phyloP scores from a whole-genome alignment of 1,140 invertebrate species.

The Aphis gossypii region DNA sequence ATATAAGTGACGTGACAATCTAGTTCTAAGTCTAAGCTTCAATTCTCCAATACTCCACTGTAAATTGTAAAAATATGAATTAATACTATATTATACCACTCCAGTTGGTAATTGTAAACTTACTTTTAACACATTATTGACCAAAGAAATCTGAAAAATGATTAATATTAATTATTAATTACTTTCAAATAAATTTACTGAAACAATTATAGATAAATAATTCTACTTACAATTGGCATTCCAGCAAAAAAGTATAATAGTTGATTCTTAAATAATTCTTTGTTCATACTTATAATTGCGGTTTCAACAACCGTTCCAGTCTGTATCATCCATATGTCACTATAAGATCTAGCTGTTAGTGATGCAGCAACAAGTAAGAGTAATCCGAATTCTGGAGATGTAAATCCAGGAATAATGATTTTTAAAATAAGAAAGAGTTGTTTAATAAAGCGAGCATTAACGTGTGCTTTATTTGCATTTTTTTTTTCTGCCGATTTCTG shows the following conservation, averaged over 20 bases:
- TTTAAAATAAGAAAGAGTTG: slow-evolving; percentile 79
- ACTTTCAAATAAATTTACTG: neutral
- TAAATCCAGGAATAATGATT: slow-evolving; percentile 83
- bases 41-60: slow-evolving; percentile 91
- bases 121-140: slow-evolving; percentile 90
- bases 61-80: slow-evolving; percentile 58
- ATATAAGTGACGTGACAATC: slow-evolving; percentile 86
- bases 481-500: slow-evolving; percentile 41
- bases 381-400: slow-evolving; percentile 79
- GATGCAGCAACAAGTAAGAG: slow-evolving; percentile 81
- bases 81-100: neutral
- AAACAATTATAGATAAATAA: neutral
- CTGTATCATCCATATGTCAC: slow-evolving; percentile 97
- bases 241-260: slow-evolving; percentile 80
- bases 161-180: slow-evolving; percentile 54
- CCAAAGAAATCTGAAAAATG: slow-evolving; percentile 78
- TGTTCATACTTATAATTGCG: slow-evolving; percentile 91
- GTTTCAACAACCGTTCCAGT: slow-evolving; percentile 92
- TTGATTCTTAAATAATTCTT: slow-evolving; percentile 76
- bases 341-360: slow-evolving; percentile 86
- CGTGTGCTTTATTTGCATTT: slow-evolving; percentile 77
- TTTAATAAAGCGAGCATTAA: slow-evolving; percentile 83
- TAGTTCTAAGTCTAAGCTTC: slow-evolving; percentile 87
- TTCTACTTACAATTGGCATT: slow-evolving; percentile 80
- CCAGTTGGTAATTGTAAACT: neutral